phyloP scores from a whole-genome alignment of 2,113 vertebrate species.

The Saccopteryx leptura region DNA sequence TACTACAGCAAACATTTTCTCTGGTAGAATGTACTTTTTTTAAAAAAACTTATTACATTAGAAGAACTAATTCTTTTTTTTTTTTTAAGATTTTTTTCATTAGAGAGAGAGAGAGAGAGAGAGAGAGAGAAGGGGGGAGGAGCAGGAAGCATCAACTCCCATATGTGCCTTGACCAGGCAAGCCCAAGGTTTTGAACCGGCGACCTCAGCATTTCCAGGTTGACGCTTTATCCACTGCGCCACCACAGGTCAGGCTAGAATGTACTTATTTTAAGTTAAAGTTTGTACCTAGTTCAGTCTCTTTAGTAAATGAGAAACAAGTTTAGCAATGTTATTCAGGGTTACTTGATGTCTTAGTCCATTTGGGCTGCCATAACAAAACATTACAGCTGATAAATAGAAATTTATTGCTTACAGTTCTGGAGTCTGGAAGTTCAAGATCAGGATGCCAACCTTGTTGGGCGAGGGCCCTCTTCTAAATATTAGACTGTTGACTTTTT shows the following conservation, averaged over 20 bases:
- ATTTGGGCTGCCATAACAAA: neutral
- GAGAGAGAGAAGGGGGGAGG: too few relatives aligned
- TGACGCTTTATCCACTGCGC: too few relatives aligned
- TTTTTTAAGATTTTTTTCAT: too few relatives aligned
- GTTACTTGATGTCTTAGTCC: neutral
- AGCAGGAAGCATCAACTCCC: too few relatives aligned
- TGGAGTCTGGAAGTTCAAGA: constrained; percentile 4
- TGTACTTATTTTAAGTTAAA: constrained; percentile 9
- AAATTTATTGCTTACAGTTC: neutral
- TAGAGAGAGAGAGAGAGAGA: too few relatives aligned
- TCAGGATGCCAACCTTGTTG: neutral
- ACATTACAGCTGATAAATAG: neutral
- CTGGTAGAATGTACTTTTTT: neutral
- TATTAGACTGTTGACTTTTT: neutral
- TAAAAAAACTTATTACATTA: neutral
- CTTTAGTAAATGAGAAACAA: neutral
- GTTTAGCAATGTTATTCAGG: neutral
- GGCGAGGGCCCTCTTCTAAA: neutral
- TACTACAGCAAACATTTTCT: constrained; percentile 37
- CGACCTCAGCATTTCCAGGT: too few relatives aligned
- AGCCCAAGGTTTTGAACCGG: too few relatives aligned
- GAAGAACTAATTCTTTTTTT: too few relatives aligned
- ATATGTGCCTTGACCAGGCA: too few relatives aligned
- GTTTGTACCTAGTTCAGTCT: neutral
- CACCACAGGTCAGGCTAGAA: neutral